Evolutionary conservation across 2,113 vertebrate genomes (phyloP).

Genomic region (Australoheros scitulus): DNA sequence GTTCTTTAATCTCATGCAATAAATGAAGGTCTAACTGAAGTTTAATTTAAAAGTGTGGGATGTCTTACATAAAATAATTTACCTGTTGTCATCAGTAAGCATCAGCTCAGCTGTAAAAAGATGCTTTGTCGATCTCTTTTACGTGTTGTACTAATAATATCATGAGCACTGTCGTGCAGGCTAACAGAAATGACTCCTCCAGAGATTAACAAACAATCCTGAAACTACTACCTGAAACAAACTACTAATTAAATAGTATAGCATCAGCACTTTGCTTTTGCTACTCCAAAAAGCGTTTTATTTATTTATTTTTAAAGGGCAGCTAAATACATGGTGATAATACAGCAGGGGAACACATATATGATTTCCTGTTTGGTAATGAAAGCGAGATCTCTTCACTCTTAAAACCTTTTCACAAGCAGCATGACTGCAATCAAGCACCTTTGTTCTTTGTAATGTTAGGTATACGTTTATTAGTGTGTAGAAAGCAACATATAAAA

Average conservation of each 20-base stretch:
- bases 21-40: background rate
- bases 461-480: background rate
- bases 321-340: background rate
- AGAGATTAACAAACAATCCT: background rate
- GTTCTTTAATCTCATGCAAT: background rate
- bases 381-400: background rate
- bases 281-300: background rate
- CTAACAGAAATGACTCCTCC: background rate
- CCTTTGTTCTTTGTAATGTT: background rate
- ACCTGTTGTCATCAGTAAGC: background rate
- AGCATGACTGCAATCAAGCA: background rate
- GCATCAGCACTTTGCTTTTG: background rate
- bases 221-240: background rate
- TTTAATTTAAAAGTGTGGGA: background rate
- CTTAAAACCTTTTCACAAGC: background rate
- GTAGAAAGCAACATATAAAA: background rate
- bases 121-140: background rate
- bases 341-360: background rate
- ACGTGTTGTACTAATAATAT: background rate
- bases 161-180: background rate
- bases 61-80: background rate
- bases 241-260: background rate
- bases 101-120: background rate
- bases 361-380: background rate
- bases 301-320: background rate